Percentiles rank a stretch among this genome's conserved stretches.
These are phyloP conservation scores for Nesometra sesokonis DNA, from an alignment of 35 echinoderm and acorn worm species.

Conservation along the genomic window DNA sequence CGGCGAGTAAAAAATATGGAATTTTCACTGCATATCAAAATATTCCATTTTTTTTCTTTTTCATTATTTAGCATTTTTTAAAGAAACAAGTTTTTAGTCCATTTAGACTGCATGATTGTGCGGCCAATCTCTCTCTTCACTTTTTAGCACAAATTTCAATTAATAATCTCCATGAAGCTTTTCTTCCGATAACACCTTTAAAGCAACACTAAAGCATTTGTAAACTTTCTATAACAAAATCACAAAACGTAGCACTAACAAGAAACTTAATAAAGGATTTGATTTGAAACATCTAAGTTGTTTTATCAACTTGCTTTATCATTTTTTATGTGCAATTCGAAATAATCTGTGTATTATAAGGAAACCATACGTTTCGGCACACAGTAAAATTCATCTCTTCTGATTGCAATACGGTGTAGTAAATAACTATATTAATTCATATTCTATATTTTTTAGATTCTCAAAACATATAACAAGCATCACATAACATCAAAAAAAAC, in stretches of 20 bases:
- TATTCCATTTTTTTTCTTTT: neutral
- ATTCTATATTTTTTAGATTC: neutral
- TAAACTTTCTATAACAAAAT: neutral
- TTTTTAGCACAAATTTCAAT: neutral
- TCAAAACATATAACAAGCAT: neutral
- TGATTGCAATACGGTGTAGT: neutral
- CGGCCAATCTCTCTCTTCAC: neutral
- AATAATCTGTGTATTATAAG: neutral
- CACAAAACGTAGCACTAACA: neutral
- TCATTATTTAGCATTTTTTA: neutral
- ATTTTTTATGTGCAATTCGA: neutral
- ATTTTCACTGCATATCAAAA: neutral
- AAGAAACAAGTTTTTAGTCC: neutral
- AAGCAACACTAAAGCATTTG: neutral
- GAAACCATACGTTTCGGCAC: neutral
- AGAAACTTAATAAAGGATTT: neutral
- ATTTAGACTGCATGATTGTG: neutral
- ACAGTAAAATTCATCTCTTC: neutral
- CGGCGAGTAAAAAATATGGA: neutral
- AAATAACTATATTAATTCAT: neutral
- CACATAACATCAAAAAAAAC: neutral
- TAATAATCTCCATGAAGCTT: neutral
- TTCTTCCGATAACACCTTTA: neutral
- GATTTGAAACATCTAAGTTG: neutral
- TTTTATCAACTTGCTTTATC: no score